A percentile compares a stretch with the other conserved stretches of the same genome.
Evolutionary conservation across 2,888 invertebrate genomes (phyloP).

Genomic region (Drosophila prolongata): DNA sequence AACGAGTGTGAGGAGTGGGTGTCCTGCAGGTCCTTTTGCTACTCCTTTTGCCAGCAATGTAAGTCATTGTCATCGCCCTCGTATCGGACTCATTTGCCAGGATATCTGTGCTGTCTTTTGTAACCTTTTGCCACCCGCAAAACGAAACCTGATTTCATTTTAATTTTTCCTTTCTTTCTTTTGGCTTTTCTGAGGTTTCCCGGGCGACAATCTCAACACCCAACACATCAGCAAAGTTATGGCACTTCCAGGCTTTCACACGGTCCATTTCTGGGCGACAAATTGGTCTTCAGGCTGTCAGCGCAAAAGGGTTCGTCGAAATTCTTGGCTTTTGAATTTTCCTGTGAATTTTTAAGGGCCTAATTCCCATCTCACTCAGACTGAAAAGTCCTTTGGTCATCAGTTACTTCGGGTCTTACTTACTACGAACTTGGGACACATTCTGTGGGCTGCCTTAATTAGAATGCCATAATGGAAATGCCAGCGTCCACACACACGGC

Average conservation of each 20-base stretch:
- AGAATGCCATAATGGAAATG: conserved; percentile 55
- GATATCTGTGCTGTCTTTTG: conserved; percentile 22
- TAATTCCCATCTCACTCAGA: conserved; percentile 6
- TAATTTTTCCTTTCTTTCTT: conserved; percentile 44
- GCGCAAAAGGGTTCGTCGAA: conserved; percentile 48
- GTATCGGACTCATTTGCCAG: conserved; percentile 33
- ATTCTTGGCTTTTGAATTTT: conserved; percentile 57
- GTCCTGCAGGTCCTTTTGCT: conserved; percentile 31
- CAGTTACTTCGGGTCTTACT: conserved; percentile 47
- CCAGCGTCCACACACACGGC: conserved; percentile 27
- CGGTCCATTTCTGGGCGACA: conserved; percentile 58
- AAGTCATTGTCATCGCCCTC: conserved; percentile 56
- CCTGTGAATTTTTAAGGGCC: conserved; percentile 34
- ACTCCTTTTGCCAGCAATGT: conserved; percentile 1
- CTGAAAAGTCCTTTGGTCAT: conserved; percentile 44
- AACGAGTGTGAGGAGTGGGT: conserved; percentile 39
- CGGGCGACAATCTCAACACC: conserved; percentile 48
- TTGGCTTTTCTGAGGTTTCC: conserved; percentile 1
- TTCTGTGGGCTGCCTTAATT: conserved; percentile 68
- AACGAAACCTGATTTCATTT: conserved; percentile 62
- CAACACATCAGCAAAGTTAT: conserved; percentile 59
- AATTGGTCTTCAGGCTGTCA: conserved; percentile 64
- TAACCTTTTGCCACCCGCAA: conserved; percentile 42
- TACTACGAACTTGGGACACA: conserved; percentile 61
- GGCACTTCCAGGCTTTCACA: conserved; percentile 51